These are phyloP conservation scores for Stichopus horrens DNA, from an alignment of 53 echinoderm and acorn worm species.

Conservation along the genomic window DNA sequence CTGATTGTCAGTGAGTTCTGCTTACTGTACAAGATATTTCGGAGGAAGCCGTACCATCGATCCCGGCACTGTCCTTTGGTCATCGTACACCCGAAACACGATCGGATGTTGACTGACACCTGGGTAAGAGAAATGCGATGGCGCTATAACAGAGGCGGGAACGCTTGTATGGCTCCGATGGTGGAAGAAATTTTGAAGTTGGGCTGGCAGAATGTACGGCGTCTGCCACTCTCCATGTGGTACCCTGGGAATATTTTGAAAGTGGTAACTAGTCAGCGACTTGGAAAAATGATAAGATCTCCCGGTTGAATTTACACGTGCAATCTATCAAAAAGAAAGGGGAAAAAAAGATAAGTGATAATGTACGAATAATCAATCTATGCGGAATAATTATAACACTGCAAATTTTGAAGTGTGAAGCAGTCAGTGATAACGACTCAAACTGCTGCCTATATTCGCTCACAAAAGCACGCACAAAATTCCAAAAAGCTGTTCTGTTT, in stretches of 20 bases:
- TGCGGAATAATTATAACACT: no score
- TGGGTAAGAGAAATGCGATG: conserved; percentile 11
- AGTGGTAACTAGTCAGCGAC: not conserved
- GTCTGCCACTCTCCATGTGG: conserved; percentile 22
- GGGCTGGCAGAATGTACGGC: not conserved
- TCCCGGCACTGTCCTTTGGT: not conserved
- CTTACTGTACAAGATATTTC: not conserved
- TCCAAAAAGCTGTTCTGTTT: no score
- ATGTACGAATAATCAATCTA: not conserved
- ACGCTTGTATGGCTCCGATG: not conserved
- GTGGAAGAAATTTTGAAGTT: not conserved
- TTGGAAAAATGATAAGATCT: not conserved
- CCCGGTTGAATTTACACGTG: not conserved
- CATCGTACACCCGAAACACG: not conserved
- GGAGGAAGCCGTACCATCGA: not conserved
- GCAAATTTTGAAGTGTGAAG: no score
- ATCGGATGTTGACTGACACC: not conserved
- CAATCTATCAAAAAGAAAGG: not conserved
- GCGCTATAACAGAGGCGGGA: not conserved
- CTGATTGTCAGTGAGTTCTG: no score
- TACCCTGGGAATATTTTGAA: not conserved
- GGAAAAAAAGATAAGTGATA: not conserved
- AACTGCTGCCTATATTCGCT: no score
- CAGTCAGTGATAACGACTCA: no score
- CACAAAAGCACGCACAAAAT: no score